Evolutionary conservation across 30 jellyfish, hydroid and myxozoan species (phyloP).

Genomic region (Aurelia aurita complex sp. Pacific): DNA sequence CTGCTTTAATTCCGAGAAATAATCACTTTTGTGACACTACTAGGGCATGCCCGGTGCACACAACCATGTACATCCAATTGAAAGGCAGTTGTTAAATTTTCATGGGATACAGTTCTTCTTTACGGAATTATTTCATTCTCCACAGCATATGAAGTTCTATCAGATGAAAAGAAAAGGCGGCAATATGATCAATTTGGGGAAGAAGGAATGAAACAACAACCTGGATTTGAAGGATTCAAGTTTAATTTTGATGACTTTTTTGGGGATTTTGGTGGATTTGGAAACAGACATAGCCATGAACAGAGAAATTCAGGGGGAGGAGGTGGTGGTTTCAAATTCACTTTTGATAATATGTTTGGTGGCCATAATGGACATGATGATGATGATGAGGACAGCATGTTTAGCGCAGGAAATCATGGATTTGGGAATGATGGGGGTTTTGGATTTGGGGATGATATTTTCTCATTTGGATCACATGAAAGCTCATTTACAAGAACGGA

Average conservation of each 20-base stretch:
- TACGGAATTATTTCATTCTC: neutral
- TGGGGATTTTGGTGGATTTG: slow-evolving; percentile 75
- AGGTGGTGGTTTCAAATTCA: slow-evolving; percentile 53
- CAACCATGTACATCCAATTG: too few relatives aligned
- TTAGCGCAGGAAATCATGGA: slow-evolving; percentile 62
- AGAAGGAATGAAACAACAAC: slow-evolving; percentile 94
- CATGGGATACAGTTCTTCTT: too few relatives aligned
- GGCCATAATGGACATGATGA: slow-evolving; percentile 48
- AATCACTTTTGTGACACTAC: too few relatives aligned
- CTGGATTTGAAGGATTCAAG: slow-evolving; percentile 93
- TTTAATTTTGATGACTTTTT: slow-evolving; percentile 91
- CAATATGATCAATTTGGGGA: slow-evolving; percentile 95
- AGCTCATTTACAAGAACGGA: slow-evolving; percentile 43
- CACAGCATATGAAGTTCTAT: slow-evolving; percentile 92
- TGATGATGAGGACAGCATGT: slow-evolving; percentile 77
- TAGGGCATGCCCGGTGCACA: too few relatives aligned
- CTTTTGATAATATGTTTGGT: slow-evolving; percentile 48
- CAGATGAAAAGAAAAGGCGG: slow-evolving; percentile 93
- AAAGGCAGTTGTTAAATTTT: too few relatives aligned
- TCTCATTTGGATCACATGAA: slow-evolving; percentile 52
- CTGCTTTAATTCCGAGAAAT: too few relatives aligned
- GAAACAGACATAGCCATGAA: slow-evolving; percentile 4
- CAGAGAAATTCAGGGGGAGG: slow-evolving; percentile 12
- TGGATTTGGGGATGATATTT: slow-evolving; percentile 84
- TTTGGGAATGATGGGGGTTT: slow-evolving; percentile 71